Conservation (phyloP, 1,140 invertebrate species). For the Heliconius hewitsoni region DNA sequence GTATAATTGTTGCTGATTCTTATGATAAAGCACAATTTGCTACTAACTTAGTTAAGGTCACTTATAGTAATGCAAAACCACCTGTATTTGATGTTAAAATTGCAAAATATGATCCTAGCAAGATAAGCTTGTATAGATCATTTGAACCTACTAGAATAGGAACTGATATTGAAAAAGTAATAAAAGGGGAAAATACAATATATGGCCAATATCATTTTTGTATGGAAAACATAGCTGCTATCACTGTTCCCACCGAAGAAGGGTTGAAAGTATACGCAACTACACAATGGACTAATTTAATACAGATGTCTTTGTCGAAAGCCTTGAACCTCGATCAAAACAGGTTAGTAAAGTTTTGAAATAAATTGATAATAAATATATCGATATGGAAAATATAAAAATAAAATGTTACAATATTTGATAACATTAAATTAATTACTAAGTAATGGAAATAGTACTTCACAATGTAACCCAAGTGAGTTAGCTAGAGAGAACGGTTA, state of each 20-base stretch:
- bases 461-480: too few relatives aligned
- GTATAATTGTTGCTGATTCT: slow-evolving; percentile 85
- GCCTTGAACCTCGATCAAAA: slow-evolving; percentile 74
- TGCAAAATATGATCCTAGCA: slow-evolving; percentile 50
- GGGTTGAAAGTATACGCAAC: slow-evolving; percentile 79
- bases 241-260: slow-evolving; percentile 84
- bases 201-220: slow-evolving; percentile 63
- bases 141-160: slow-evolving; percentile 50
- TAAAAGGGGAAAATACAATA: slow-evolving; percentile 57
- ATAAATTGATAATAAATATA: too few relatives aligned
- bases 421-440: too few relatives aligned
- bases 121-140: slow-evolving; percentile 32
- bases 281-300: slow-evolving; percentile 84
- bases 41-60: slow-evolving; percentile 84
- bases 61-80: slow-evolving; percentile 76
- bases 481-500: too few relatives aligned
- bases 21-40: slow-evolving; percentile 83
- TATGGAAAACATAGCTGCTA: slow-evolving; percentile 83
- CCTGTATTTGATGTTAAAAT: slow-evolving; percentile 53
- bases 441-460: too few relatives aligned
- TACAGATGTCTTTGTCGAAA: slow-evolving; percentile 80
- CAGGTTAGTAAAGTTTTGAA: slow-evolving; percentile 64
- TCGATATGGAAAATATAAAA: slow-evolving; percentile 41
- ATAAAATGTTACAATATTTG: not conserved
- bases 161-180: slow-evolving; percentile 62